phyloP scores from a whole-genome alignment of 2,888 invertebrate genomes.

The Orthosia incerta region DNA sequence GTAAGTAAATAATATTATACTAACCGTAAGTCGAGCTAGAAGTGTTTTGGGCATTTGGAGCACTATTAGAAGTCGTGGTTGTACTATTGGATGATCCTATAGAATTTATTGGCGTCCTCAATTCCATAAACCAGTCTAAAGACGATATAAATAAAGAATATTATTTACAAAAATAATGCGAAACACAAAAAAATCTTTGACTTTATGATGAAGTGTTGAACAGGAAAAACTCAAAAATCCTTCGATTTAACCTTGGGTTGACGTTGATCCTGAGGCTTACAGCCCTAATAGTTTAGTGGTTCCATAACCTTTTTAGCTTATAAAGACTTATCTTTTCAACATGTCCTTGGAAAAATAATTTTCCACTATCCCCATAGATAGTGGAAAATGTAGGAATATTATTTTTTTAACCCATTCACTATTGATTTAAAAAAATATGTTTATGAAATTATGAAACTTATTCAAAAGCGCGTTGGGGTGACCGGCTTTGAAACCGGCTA shows the following conservation, averaged over 20 bases:
- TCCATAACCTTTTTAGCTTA: slow-evolving; percentile 3
- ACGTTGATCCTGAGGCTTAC: background rate
- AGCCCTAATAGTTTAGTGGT: background rate
- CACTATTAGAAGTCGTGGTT: slow-evolving; percentile 17
- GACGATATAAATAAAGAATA: background rate
- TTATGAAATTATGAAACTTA: background rate
- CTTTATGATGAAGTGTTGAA: background rate
- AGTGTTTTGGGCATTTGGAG: slow-evolving; percentile 3
- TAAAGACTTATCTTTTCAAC: background rate
- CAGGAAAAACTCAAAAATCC: background rate
- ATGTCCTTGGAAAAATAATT: background rate
- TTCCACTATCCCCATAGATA: too few species aligned
- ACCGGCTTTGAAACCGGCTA: background rate
- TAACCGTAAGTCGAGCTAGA: slow-evolving; percentile 35
- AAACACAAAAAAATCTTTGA: background rate
- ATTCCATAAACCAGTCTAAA: slow-evolving; percentile 75
- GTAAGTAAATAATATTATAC: slow-evolving; percentile 12
- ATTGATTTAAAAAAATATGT: too few species aligned
- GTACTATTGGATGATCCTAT: slow-evolving; percentile 56
- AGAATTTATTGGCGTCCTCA: slow-evolving; percentile 70
- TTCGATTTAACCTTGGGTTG: slow-evolving; percentile 3
- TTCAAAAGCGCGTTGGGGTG: background rate
- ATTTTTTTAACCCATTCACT: too few species aligned
- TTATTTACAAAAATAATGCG: background rate
- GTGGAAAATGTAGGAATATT: background rate